Evolutionary conservation across 2,797 vertebrate genomes (phyloP).

Genomic region (Cryptoprocta ferox): DNA sequence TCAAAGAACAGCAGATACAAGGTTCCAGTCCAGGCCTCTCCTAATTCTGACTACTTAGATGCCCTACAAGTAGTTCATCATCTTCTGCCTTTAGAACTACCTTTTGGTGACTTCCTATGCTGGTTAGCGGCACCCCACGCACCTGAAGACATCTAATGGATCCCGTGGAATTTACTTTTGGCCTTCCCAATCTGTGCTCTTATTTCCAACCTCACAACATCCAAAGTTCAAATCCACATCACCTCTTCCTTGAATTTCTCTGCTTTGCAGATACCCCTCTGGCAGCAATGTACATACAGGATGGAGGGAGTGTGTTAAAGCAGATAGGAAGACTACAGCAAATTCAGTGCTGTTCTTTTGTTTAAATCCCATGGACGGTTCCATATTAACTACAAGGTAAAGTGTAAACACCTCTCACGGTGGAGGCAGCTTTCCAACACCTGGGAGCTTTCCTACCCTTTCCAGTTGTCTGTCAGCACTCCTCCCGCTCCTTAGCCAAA

Average conservation of each 20-base stretch:
- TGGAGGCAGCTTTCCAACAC: neutral
- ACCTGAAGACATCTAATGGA: neutral
- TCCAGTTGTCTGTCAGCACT: neutral
- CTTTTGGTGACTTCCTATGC: neutral
- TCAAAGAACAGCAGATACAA: neutral
- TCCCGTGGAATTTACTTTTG: neutral
- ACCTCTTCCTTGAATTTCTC: neutral
- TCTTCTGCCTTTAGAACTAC: neutral
- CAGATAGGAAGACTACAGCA: neutral
- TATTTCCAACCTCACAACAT: neutral
- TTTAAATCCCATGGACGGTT: neutral
- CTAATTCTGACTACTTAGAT: slow-evolving; percentile 28
- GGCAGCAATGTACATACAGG: neutral
- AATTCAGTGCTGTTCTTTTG: slow-evolving; percentile 1
- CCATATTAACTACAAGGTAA: neutral
- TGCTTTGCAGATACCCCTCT: slow-evolving; percentile 20
- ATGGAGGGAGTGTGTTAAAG: neutral
- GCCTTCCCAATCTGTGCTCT: neutral
- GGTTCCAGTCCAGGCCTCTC: neutral
- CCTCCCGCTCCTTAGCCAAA: neutral
- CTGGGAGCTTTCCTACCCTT: neutral
- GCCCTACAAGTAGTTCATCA: neutral
- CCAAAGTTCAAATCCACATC: neutral
- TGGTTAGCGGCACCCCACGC: neutral
- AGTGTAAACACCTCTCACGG: neutral